phyloP scores from a whole-genome alignment of 1,140 invertebrate genomes.

The Hycleus cichorii region DNA sequence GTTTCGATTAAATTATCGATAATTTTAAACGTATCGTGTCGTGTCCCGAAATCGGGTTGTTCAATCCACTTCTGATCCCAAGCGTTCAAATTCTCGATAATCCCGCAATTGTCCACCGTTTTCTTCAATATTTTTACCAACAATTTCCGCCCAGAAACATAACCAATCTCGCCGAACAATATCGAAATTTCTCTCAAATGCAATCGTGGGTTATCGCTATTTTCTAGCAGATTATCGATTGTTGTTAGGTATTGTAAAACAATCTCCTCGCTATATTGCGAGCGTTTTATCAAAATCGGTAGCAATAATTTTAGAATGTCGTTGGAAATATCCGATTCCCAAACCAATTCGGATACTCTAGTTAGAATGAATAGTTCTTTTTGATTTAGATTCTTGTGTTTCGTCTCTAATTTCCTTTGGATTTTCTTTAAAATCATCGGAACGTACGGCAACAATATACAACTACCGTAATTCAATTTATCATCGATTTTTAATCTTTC shows the following conservation, averaged over 20 bases:
- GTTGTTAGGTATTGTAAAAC: conserved; percentile 60
- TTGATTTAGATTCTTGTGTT: conserved; percentile 53
- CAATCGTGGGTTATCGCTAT: conserved; percentile 53
- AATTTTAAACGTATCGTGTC: conserved; percentile 64
- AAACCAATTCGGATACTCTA: conserved; percentile 64
- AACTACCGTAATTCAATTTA: conserved; percentile 62
- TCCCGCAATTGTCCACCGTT: conserved; percentile 36
- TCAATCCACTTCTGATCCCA: conserved; percentile 81
- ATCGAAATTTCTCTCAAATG: conserved; percentile 61
- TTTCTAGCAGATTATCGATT: conserved; percentile 63
- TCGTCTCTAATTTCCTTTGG: conserved; percentile 52
- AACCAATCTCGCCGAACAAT: conserved; percentile 54
- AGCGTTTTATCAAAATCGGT: conserved; percentile 61
- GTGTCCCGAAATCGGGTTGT: conserved; percentile 81
- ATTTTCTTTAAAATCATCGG: conserved; percentile 63
- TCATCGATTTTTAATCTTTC: conserved; percentile 36
- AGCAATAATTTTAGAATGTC: conserved; percentile 62
- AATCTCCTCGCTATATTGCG: conserved; percentile 47
- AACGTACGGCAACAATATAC: conserved; percentile 66
- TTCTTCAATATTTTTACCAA: conserved; percentile 49
- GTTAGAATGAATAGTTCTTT: conserved; percentile 74
- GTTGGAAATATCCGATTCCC: conserved; percentile 56
- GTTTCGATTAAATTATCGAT: conserved; percentile 54
- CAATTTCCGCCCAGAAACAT: conserved; percentile 55
- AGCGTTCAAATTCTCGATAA: conserved; percentile 65